Evolutionary conservation across 92 coral and sea anemone genomes (phyloP).

Genomic region (Phymanthus crucifer): DNA sequence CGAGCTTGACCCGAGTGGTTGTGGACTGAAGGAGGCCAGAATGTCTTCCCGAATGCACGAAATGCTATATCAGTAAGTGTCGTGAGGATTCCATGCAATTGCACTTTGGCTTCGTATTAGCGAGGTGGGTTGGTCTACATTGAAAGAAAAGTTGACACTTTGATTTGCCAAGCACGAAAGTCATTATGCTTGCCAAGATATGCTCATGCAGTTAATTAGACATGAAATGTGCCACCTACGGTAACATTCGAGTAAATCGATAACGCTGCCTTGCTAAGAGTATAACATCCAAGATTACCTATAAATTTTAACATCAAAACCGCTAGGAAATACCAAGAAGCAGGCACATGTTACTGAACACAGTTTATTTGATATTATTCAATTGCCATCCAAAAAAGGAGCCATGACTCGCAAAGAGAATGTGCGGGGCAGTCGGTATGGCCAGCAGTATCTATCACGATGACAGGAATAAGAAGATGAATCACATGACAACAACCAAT

Average conservation of each 20-base stretch:
- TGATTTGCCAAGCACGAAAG: neutral
- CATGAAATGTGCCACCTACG: too few relatives aligned
- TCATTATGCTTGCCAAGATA: neutral
- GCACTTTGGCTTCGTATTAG: neutral
- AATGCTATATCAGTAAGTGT: neutral
- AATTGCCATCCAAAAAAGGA: too few relatives aligned
- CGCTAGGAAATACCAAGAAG: too few relatives aligned
- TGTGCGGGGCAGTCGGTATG: too few relatives aligned
- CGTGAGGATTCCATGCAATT: neutral
- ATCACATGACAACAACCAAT: neutral
- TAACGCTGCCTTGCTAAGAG: too few relatives aligned
- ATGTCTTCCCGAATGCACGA: neutral
- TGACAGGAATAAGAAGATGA: neutral
- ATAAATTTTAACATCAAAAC: too few relatives aligned
- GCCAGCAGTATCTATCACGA: too few relatives aligned
- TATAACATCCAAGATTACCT: too few relatives aligned
- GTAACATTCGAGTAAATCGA: too few relatives aligned
- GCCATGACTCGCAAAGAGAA: too few relatives aligned
- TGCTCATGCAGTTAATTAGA: neutral
- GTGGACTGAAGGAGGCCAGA: neutral
- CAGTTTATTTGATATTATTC: too few relatives aligned
- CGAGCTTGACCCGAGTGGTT: slow-evolving; percentile 1
- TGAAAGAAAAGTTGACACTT: neutral
- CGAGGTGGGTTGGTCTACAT: neutral
- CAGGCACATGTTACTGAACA: too few relatives aligned